phyloP scores from a whole-genome alignment of 2,797 vertebrate species.

The Characodon lateralis region DNA sequence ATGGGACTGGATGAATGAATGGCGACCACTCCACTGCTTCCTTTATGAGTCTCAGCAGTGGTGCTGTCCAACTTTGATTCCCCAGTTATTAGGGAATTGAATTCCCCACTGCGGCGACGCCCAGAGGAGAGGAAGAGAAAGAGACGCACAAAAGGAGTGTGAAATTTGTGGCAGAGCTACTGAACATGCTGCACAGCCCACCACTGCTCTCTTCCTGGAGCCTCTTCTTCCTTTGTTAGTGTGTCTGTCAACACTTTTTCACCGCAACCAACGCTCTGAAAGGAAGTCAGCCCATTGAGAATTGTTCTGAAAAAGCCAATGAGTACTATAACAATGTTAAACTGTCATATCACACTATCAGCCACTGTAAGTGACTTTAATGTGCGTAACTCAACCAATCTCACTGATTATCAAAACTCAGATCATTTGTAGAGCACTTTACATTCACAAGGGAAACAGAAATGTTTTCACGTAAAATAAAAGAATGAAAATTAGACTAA shows the following conservation, averaged over 20 bases:
- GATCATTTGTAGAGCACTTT: not conserved
- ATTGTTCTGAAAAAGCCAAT: constrained; percentile 3
- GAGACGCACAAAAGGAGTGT: constrained; percentile 75
- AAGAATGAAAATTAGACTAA: not conserved
- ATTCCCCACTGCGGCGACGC: constrained; percentile 71
- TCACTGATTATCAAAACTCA: not conserved
- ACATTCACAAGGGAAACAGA: too few relatives aligned
- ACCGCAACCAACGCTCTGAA: constrained; percentile 12
- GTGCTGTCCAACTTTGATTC: constrained; percentile 81
- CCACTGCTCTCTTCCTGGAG: constrained; percentile 71
- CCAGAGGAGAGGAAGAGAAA: constrained; percentile 74
- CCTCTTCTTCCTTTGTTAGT: constrained; percentile 59
- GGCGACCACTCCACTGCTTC: constrained; percentile 75
- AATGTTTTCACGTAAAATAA: too few relatives aligned
- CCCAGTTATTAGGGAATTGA: constrained; percentile 79
- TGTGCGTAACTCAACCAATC: not conserved
- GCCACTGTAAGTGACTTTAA: not conserved
- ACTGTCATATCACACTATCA: constrained; percentile 1
- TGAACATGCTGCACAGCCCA: constrained; percentile 70
- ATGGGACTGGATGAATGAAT: constrained; percentile 71
- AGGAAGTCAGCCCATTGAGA: not conserved
- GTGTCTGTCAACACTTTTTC: constrained; percentile 44
- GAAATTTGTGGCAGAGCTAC: constrained; percentile 72
- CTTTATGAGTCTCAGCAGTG: constrained; percentile 76
- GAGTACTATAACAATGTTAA: constrained; percentile 3